These are phyloP conservation scores for Neolamprologus ventralis DNA, from an alignment of 2,113 vertebrate genomes.

Conservation along the genomic window DNA sequence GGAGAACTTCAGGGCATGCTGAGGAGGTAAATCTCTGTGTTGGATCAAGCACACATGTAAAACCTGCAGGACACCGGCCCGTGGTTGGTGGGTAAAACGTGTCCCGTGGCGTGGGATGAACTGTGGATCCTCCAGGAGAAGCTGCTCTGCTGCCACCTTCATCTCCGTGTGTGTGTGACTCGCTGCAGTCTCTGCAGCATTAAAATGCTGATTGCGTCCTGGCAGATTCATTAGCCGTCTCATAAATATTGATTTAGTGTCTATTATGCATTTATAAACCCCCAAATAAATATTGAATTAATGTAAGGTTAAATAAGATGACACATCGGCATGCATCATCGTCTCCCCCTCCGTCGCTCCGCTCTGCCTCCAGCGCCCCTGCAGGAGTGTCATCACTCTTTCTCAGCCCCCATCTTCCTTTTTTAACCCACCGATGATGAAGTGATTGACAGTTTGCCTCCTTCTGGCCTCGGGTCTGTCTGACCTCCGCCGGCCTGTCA, in stretches of 20 bases:
- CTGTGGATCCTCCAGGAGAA: neutral
- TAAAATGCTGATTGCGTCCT: neutral
- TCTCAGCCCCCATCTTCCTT: neutral
- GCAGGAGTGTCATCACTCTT: neutral
- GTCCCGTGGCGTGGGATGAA: neutral
- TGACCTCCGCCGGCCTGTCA: neutral
- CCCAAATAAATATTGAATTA: constrained; percentile 16
- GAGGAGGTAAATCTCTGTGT: neutral
- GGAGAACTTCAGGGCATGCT: neutral
- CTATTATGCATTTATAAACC: constrained; percentile 18
- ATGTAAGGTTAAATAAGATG: constrained; percentile 20
- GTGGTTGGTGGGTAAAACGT: rapidly evolving
- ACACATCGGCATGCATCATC: neutral
- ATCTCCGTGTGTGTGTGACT: neutral
- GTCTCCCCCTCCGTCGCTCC: neutral
- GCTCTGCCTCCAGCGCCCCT: neutral
- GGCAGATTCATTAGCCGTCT: constrained; percentile 5
- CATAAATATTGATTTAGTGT: constrained; percentile 41
- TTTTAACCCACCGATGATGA: neutral
- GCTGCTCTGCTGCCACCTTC: neutral
- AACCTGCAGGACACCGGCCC: neutral
- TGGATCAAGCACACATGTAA: neutral
- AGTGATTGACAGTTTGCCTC: constrained; percentile 5
- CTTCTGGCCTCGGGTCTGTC: neutral
- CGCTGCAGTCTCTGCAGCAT: neutral